Evolutionary conservation across 1,140 invertebrate species (phyloP).

Genomic region (Drosophila baimaii): DNA sequence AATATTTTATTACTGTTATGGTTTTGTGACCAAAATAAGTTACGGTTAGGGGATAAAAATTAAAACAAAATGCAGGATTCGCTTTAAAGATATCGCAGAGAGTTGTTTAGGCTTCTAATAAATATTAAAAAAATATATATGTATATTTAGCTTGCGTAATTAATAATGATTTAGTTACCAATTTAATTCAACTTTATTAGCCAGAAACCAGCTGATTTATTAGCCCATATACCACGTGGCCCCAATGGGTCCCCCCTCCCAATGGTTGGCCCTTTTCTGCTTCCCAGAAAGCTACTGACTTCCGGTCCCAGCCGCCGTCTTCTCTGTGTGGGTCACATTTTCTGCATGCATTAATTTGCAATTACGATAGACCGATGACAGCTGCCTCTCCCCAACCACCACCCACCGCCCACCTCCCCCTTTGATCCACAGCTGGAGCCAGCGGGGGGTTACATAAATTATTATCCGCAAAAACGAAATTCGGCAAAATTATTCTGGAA

Average conservation of each 20-base stretch:
- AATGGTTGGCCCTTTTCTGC: background rate
- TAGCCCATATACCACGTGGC: background rate
- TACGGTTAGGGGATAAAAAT: too few relatives aligned
- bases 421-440: constrained; percentile 13
- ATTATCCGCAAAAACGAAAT: constrained; percentile 33
- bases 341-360: constrained; percentile 73
- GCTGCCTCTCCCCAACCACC: constrained; percentile 43
- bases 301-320: constrained; percentile 46
- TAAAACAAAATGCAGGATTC: constrained; percentile 21
- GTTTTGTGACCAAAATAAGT: too few relatives aligned
- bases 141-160: background rate
- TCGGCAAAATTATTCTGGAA: constrained; percentile 18
- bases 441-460: constrained; percentile 11
- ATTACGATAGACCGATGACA: constrained; percentile 65
- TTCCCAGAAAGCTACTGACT: constrained; percentile 14
- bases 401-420: too few relatives aligned
- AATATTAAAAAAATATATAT: background rate
- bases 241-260: too few relatives aligned
- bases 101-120: background rate
- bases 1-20: too few relatives aligned
- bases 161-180: constrained; percentile 14
- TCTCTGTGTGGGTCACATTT: constrained; percentile 60
- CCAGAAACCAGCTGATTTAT: background rate
- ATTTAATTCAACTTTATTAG: constrained; percentile 9
- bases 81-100: background rate